Percentiles rank a stretch among this genome's conserved stretches.
Evolutionary conservation across 2,797 vertebrate species (phyloP).

Genomic region (Nyctalus aviator): DNA sequence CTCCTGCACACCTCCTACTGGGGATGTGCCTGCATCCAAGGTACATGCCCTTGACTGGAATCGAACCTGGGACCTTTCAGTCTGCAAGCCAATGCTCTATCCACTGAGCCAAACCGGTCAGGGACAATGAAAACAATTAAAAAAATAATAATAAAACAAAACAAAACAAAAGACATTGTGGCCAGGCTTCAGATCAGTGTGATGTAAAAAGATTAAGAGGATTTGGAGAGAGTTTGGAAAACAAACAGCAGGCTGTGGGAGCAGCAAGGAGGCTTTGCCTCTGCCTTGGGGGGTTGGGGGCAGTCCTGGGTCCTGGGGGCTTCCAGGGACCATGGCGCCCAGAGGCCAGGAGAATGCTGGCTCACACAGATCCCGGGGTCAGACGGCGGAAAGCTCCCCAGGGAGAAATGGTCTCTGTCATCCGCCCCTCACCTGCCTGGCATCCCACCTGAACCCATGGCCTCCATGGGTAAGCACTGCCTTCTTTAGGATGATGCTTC

Average conservation of each 20-base stretch:
- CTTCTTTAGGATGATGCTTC: background rate
- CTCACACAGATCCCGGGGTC: background rate
- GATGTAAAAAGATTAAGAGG: conserved; percentile 54
- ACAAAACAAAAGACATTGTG: background rate
- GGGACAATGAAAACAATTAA: no score
- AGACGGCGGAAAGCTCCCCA: background rate
- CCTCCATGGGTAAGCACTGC: background rate
- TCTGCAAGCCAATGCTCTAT: no score
- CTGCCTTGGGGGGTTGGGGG: background rate
- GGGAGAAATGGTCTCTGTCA: background rate
- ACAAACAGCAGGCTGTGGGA: background rate
- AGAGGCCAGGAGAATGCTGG: background rate
- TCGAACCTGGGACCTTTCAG: no score
- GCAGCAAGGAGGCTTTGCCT: background rate
- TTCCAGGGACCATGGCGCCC: rapidly evolving
- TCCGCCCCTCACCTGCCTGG: background rate
- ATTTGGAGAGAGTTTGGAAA: conserved; percentile 36
- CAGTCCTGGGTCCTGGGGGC: background rate
- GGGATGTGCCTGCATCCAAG: no score
- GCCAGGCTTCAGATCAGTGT: background rate
- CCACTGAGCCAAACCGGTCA: no score
- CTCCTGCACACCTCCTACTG: no score
- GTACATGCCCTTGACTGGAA: no score
- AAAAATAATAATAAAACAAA: no score
- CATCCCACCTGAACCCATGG: background rate